Percentiles rank a stretch among this genome's conserved stretches.
Evolutionary conservation across 1,140 invertebrate species (phyloP).

Genomic region (Portunus trituberculatus): DNA sequence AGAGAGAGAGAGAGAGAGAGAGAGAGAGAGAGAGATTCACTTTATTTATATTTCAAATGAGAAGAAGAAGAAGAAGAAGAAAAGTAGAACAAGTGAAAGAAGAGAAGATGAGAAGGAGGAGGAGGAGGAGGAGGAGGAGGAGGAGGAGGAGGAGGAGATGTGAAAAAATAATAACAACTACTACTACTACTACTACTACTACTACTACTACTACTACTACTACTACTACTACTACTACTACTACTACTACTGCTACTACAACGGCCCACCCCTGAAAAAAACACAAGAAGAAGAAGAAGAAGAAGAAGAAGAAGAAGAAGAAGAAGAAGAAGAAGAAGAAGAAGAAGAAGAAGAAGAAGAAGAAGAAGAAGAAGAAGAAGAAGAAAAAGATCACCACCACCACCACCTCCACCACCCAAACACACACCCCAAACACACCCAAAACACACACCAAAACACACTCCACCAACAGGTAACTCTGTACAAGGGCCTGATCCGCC

Average conservation of each 20-base stretch:
- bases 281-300: neutral
- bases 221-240: neutral
- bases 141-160: neutral
- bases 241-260: no score
- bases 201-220: neutral
- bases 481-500: no score
- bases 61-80: neutral
- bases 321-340: neutral
- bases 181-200: no score
- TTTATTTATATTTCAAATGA: neutral
- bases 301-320: neutral
- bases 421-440: no score
- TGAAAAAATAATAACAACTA: neutral
- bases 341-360: neutral
- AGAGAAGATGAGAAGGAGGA: neutral
- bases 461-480: no score
- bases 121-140: neutral
- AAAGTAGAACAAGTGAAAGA: neutral
- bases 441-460: no score
- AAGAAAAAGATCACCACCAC: neutral
- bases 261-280: neutral
- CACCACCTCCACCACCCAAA: no score
- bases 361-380: conserved; percentile 13
- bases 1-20: neutral
- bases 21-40: neutral